phyloP scores from a whole-genome alignment of 2,113 vertebrate genomes.

The Hylia prasina region DNA sequence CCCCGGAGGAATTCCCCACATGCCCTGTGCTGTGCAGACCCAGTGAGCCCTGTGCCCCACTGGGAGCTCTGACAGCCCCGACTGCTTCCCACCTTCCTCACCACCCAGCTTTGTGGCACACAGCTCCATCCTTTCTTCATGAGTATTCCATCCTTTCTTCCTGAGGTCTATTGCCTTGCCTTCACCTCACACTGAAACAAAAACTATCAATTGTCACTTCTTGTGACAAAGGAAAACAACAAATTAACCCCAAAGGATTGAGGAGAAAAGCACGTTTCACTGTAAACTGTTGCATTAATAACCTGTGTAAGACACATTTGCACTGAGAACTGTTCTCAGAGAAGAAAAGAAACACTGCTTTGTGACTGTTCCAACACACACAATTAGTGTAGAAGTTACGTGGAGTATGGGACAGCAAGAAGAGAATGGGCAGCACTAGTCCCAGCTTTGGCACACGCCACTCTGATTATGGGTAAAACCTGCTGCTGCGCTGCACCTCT shows the following conservation, averaged over 20 bases:
- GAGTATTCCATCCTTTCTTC: neutral
- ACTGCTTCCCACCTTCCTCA: neutral
- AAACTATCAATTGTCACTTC: neutral
- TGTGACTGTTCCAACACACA: neutral
- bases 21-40: neutral
- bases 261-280: neutral
- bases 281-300: neutral
- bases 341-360: neutral
- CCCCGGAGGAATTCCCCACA: fast-evolving
- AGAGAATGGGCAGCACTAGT: neutral
- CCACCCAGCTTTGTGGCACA: neutral
- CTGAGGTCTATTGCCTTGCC: fast-evolving
- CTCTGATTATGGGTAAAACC: neutral
- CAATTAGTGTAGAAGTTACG: fast-evolving
- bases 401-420: neutral
- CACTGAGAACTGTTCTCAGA: neutral
- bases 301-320: neutral
- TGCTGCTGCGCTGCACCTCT: neutral
- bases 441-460: neutral
- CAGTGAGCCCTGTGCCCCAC: fast-evolving
- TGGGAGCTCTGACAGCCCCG: neutral
- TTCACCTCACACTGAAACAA: neutral
- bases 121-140: neutral
- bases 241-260: neutral
- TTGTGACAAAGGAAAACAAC: neutral